Percentiles rank a stretch among this genome's conserved stretches.
phyloP scores from a whole-genome alignment of 1,140 invertebrate species.

The Cyclargus thomasi region DNA sequence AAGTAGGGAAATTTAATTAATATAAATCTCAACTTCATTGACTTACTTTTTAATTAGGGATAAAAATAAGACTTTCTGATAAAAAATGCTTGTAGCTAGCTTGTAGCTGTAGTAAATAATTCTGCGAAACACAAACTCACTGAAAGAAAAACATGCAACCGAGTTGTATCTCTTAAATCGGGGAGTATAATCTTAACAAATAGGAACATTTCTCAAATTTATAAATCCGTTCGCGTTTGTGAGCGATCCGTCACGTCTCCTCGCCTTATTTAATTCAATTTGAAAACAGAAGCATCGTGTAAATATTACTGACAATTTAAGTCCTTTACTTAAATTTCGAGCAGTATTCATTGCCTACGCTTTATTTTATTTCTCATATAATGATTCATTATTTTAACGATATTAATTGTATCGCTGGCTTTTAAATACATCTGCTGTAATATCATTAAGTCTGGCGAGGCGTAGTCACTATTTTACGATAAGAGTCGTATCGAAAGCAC shows the following conservation, averaged over 20 bases:
- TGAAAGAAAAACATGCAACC: not conserved
- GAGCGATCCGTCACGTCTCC: not conserved
- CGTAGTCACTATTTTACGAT: not conserved
- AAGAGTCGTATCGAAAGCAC: not conserved
- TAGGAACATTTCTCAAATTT: constrained; percentile 4
- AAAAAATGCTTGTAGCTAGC: not conserved
- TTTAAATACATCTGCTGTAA: not conserved
- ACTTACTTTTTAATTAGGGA: no score
- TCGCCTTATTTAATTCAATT: not conserved
- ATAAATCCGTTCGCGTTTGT: constrained; percentile 6
- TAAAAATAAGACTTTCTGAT: no score
- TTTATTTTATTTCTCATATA: not conserved
- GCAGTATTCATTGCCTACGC: not conserved
- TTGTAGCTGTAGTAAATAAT: not conserved
- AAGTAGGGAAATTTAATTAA: no score
- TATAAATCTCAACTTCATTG: no score
- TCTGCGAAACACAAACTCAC: not conserved
- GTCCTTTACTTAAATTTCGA: not conserved
- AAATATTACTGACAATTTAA: not conserved
- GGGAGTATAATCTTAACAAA: constrained; percentile 8
- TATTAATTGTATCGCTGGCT: not conserved
- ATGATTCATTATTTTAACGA: not conserved
- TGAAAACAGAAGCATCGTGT: constrained; percentile 3
- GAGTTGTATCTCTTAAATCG: not conserved
- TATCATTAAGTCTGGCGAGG: not conserved